Conservation (phyloP, 2,113 vertebrate genomes). For the Embiotoca jacksoni region DNA sequence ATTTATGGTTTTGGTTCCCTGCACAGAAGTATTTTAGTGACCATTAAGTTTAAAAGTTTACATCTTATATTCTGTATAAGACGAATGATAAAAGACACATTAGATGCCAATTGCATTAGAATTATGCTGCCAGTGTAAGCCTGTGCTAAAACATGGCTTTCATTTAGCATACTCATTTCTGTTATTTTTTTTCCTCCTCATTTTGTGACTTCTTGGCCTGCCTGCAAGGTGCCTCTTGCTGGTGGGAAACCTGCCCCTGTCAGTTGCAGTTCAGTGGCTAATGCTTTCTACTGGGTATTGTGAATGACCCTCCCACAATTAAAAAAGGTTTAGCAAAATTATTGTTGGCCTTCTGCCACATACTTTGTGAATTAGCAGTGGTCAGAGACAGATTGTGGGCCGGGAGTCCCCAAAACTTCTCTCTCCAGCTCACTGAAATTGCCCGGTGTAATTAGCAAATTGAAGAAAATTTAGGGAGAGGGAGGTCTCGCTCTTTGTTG, state of each 20-base stretch:
- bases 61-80: constrained; percentile 12
- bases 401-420: constrained; percentile 54
- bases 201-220: constrained; percentile 46
- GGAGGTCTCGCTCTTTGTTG: constrained; percentile 25
- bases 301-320: constrained; percentile 73
- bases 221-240: constrained; percentile 59
- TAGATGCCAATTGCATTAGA: not conserved
- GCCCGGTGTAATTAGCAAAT: constrained; percentile 54
- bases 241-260: constrained; percentile 66
- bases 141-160: constrained; percentile 13
- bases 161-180: constrained; percentile 4
- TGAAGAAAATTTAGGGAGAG: constrained; percentile 37
- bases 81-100: not conserved
- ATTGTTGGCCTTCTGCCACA: constrained; percentile 76
- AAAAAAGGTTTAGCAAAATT: constrained; percentile 79
- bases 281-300: constrained; percentile 70
- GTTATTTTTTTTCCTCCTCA: not conserved
- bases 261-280: constrained; percentile 72
- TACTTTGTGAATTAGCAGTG: constrained; percentile 69
- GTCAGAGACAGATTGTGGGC: constrained; percentile 62
- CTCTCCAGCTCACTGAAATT: constrained; percentile 54
- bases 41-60: not conserved
- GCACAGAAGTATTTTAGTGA: constrained; percentile 7
- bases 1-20: constrained; percentile 63
- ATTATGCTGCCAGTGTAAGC: not conserved